phyloP scores from a whole-genome alignment of 2,888 invertebrate species.

The Catocala sponsa region DNA sequence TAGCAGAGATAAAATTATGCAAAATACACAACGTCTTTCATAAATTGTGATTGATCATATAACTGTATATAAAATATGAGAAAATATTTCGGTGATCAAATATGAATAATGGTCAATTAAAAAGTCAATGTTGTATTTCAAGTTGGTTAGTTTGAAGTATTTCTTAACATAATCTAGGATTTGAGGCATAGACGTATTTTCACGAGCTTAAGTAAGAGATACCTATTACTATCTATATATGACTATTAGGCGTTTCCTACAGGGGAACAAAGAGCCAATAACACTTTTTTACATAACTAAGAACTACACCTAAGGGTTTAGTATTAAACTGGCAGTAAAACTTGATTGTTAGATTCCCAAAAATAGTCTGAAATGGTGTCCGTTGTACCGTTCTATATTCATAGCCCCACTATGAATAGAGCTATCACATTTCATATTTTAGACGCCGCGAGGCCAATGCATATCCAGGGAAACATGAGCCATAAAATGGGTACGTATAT shows the following conservation, averaged over 20 bases:
- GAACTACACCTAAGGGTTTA: no score
- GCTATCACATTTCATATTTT: slow-evolving; percentile 11
- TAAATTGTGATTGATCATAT: slow-evolving; percentile 34
- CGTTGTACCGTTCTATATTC: slow-evolving; percentile 8
- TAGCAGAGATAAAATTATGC: slow-evolving; percentile 17
- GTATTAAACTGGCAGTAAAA: no score
- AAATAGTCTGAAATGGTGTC: background rate
- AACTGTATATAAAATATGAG: slow-evolving; percentile 38
- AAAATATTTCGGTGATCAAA: slow-evolving; percentile 27
- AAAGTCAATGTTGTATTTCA: slow-evolving; percentile 18
- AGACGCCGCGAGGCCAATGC: background rate
- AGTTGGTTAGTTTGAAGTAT: slow-evolving; percentile 27
- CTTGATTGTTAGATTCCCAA: no score
- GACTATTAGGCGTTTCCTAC: no score
- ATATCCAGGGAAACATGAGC: background rate
- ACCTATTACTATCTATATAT: no score
- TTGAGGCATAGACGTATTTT: no score
- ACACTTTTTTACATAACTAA: no score
- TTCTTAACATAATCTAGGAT: no score
- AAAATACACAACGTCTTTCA: slow-evolving; percentile 31
- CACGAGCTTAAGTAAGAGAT: no score
- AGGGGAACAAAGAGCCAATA: no score
- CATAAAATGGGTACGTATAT: background rate
- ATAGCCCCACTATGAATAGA: slow-evolving; percentile 45
- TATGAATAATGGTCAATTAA: slow-evolving; percentile 46